Evolutionary conservation across 2,888 invertebrate species (phyloP).

Genomic region (Ochropleura plecta): DNA sequence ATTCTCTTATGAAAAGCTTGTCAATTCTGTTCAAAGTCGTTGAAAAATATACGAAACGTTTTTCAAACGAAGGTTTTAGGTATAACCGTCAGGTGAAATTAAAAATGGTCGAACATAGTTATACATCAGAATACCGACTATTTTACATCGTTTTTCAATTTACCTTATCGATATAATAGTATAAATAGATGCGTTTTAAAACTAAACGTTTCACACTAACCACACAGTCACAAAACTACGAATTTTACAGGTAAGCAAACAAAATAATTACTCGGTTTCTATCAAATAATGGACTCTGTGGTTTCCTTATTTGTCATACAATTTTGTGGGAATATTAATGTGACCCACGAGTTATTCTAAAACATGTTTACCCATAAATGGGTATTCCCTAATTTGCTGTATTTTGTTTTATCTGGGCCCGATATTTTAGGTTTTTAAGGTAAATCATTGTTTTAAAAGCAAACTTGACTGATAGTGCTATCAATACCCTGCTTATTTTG

Average conservation of each 20-base stretch:
- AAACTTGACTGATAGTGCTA: slow-evolving; percentile 11
- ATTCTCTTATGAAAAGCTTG: not conserved
- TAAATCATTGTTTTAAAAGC: slow-evolving; percentile 17
- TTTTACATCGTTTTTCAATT: not conserved
- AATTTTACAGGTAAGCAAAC: slow-evolving; percentile 25
- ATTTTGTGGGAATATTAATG: slow-evolving; percentile 43
- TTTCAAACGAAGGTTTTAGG: too few species aligned
- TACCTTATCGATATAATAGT: not conserved
- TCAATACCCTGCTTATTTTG: not conserved
- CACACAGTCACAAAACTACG: not conserved
- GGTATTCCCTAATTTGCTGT: slow-evolving; percentile 43
- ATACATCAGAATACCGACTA: not conserved
- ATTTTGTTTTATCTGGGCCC: slow-evolving; percentile 10
- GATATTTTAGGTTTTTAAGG: slow-evolving; percentile 31
- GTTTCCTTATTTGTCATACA: slow-evolving; percentile 57
- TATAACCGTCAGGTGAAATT: too few species aligned
- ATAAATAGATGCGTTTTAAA: not conserved
- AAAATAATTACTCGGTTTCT: slow-evolving; percentile 21
- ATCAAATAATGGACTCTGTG: not conserved
- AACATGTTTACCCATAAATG: slow-evolving; percentile 45
- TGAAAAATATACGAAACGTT: too few species aligned
- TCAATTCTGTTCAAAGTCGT: not conserved
- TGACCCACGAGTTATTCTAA: slow-evolving; percentile 24
- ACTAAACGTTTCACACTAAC: not conserved
- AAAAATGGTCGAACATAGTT: too few species aligned